Conservation (phyloP, 2,797 vertebrate species). For the Tauraco hartlaubi region DNA sequence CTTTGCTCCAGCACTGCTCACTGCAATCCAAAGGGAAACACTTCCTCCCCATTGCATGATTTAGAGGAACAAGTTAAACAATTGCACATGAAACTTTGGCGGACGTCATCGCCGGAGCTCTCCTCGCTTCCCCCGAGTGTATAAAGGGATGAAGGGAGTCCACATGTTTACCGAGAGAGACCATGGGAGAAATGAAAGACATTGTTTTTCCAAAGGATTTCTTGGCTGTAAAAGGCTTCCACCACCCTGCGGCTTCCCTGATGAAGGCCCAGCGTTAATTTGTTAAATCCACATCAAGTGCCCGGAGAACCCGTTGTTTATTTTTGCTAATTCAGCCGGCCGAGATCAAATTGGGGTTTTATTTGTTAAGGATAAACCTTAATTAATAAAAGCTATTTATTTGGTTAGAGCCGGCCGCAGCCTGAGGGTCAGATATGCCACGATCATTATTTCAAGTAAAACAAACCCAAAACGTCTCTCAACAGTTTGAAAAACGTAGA, state of each 20-base stretch:
- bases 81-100: background rate
- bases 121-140: background rate
- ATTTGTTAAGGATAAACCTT: slow-evolving; percentile 80
- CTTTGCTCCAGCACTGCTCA: background rate
- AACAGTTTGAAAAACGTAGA: slow-evolving; percentile 62
- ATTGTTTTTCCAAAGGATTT: slow-evolving; percentile 64
- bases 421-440: slow-evolving; percentile 74
- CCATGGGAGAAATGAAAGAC: slow-evolving; percentile 39
- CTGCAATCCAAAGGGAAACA: background rate
- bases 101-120: slow-evolving; percentile 12
- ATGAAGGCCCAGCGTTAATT: slow-evolving; percentile 80
- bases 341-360: slow-evolving; percentile 70
- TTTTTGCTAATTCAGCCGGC: slow-evolving; percentile 79
- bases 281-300: slow-evolving; percentile 83
- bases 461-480: slow-evolving; percentile 79
- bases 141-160: slow-evolving; percentile 50
- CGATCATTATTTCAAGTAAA: slow-evolving; percentile 82
- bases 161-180: slow-evolving; percentile 54
- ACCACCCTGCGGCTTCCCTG: slow-evolving; percentile 51
- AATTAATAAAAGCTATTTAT: slow-evolving; percentile 88
- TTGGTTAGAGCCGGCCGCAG: slow-evolving; percentile 74
- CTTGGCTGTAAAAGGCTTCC: slow-evolving; percentile 65
- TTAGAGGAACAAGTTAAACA: slow-evolving; percentile 32
- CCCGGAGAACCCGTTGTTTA: slow-evolving; percentile 77
- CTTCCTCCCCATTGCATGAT: background rate